Conservation (phyloP, 2,797 vertebrate genomes). For the Linurgus olivaceus region DNA sequence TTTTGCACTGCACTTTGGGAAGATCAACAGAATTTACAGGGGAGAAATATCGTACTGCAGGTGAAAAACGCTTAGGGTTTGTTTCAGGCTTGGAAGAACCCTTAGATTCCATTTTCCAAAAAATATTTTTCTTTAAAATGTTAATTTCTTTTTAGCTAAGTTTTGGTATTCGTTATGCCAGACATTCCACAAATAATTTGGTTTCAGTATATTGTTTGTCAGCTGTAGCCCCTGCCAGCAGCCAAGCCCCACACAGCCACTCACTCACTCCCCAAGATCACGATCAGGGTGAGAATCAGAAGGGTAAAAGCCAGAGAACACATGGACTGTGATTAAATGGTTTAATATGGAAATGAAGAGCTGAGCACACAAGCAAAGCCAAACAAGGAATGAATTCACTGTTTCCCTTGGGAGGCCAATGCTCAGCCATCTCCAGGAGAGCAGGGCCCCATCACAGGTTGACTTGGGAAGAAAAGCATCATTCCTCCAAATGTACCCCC, state of each 20-base stretch:
- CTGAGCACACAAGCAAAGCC: background rate
- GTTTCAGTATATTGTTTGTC: background rate
- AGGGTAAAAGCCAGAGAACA: background rate
- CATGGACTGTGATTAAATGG: too few relatives aligned
- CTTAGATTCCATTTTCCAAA: background rate
- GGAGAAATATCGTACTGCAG: background rate
- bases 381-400: background rate
- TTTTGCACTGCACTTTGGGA: background rate
- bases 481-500: background rate
- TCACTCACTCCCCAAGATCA: too few relatives aligned
- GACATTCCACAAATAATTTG: background rate
- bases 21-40: background rate
- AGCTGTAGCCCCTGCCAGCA: background rate
- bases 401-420: background rate
- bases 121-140: background rate
- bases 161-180: background rate
- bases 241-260: background rate
- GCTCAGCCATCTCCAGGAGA: background rate
- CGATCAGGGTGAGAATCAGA: background rate
- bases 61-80: background rate
- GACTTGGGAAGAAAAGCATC: background rate
- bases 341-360: background rate
- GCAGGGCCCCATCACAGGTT: background rate
- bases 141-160: background rate
- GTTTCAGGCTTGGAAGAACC: background rate